Conservation (phyloP, 2,797 vertebrate genomes). For the Luscinia luscinia region DNA sequence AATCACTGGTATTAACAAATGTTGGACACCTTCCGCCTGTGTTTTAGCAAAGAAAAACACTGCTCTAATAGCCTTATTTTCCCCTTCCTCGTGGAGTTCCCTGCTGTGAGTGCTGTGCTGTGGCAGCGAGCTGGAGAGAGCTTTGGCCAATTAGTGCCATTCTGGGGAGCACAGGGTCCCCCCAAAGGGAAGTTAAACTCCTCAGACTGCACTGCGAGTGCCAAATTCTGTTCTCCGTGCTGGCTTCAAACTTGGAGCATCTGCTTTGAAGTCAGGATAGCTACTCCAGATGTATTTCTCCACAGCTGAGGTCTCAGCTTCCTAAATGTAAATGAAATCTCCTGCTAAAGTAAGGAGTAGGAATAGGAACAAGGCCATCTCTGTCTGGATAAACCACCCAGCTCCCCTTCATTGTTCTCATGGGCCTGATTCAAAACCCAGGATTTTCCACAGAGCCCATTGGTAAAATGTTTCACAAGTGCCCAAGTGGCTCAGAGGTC, state of each 20-base stretch:
- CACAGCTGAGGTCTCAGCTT: not conserved
- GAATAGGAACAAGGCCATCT: rapidly evolving
- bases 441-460: not conserved
- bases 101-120: not conserved
- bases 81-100: constrained; percentile 3
- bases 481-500: not conserved
- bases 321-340: not conserved
- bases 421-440: not conserved
- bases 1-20: constrained; percentile 74
- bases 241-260: not conserved
- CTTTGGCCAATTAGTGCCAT: constrained; percentile 13
- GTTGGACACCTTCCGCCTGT: constrained; percentile 47
- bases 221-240: not conserved
- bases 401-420: not conserved
- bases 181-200: constrained; percentile 2
- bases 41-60: constrained; percentile 44
- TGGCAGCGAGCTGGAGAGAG: not conserved
- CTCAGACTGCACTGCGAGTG: rapidly evolving
- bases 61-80: constrained; percentile 48
- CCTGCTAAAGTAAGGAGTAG: not conserved
- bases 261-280: constrained; percentile 15
- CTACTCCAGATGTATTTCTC: not conserved
- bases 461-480: not conserved
- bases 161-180: not conserved
- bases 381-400: not conserved